Base-by-base conservation (phyloP, 1,140 invertebrate species). In the Drosophila rhopaloa region DNA sequence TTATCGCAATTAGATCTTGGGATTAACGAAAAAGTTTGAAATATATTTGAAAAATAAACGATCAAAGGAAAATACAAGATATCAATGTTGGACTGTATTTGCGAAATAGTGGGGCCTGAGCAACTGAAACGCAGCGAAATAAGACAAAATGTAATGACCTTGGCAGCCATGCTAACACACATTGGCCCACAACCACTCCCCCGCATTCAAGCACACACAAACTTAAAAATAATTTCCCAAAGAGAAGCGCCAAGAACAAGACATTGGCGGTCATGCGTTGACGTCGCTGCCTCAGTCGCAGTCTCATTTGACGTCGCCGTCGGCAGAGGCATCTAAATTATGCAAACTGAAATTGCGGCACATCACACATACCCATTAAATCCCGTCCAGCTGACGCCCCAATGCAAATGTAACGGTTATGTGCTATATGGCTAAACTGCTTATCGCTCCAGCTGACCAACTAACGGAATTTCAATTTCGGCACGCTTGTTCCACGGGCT, bases 181-280 rank as follows among this genome's bases (percentile, higher is more conserved):
- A 58, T 44, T 68, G 62, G 35, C 60, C 60, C 55, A 65, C 60
- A 58, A 41, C 29, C 59, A 58, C 56, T 35, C 43, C 37, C 61
- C 57, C 62, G 40, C 65, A 60, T 57, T 53, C 60, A 58, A 76
- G 55, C 66, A 71, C 68, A 63, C 75, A 88, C 83, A 88, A 82
- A 86, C 77, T 83, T 88, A 89, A 88, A 88, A 88, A 88, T 83
- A 88, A 88, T 88, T 88, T 88, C 76, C 63, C 84, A 88, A 84
- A 85, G 73, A 76, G 72, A 73, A 81, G 35, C 51, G 37, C 62
- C 40, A 56, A 46, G 81, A 59, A 60, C 40, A 54, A 66, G 76
- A 76, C 81, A 81, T 71, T 84, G 81, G 77, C 66, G 81, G 75
- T 67, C 82, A 53, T 70, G 35, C 74, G 79, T 58, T 38, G 44